A percentile compares a stretch with the other conserved stretches of the same genome.
phyloP scores from a whole-genome alignment of 2,797 vertebrate species.

The Prionace glauca region DNA sequence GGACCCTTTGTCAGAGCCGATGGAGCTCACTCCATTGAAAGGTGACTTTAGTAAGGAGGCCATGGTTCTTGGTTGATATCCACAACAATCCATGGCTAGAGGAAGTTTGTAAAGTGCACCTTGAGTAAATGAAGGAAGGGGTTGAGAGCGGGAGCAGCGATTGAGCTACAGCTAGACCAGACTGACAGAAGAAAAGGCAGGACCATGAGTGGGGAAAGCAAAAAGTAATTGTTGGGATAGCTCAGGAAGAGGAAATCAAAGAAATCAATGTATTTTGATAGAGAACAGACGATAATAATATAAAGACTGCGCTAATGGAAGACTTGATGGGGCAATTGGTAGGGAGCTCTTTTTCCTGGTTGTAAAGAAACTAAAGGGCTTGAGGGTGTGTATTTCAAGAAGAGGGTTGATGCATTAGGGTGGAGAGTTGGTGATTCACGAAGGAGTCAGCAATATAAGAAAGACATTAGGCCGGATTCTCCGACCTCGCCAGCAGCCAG shows the following conservation, averaged over 20 bases:
- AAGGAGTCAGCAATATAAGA: background rate
- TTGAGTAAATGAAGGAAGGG: conserved; percentile 3
- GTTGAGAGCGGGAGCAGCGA: background rate
- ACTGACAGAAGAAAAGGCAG: background rate
- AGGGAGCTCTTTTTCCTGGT: background rate
- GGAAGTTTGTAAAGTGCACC: background rate
- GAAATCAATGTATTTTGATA: background rate
- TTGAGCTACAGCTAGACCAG: too few relatives aligned
- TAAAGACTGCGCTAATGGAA: background rate
- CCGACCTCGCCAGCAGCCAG: too few relatives aligned
- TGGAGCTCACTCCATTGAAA: too few relatives aligned
- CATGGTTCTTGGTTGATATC: background rate
- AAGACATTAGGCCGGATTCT: background rate
- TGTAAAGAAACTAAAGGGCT: background rate
- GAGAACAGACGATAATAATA: background rate
- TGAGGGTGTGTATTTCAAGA: background rate
- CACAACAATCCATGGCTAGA: background rate
- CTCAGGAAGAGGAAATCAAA: background rate
- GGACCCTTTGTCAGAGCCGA: too few relatives aligned
- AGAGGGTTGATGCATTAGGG: background rate
- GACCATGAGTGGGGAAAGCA: background rate
- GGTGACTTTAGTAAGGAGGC: background rate
- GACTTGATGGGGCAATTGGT: background rate
- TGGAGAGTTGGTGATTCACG: background rate
- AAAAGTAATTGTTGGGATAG: background rate